phyloP scores from a whole-genome alignment of 1,140 invertebrate species.

The Acromyrmex heyeri region DNA sequence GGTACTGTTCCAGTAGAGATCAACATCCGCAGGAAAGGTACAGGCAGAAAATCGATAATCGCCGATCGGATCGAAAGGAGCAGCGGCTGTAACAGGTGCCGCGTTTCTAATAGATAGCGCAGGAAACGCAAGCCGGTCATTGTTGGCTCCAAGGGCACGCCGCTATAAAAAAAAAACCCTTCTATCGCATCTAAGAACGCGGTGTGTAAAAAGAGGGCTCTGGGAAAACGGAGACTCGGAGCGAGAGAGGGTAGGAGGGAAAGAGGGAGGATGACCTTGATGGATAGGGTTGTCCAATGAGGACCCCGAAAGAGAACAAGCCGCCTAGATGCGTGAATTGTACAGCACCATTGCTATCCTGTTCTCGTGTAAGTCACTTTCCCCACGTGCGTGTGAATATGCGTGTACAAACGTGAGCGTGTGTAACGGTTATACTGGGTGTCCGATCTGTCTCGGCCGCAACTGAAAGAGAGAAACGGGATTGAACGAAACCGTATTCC shows the following conservation, averaged over 20 bases:
- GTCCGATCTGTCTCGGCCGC: slow-evolving; percentile 1
- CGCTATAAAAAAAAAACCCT: slow-evolving; percentile 77
- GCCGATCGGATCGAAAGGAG: slow-evolving; percentile 69
- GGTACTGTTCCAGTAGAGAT: background rate
- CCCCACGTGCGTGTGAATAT: background rate
- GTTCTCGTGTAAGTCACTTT: slow-evolving; percentile 41
- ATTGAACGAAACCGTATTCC: background rate
- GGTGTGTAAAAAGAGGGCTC: slow-evolving; percentile 36
- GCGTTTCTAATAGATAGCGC: slow-evolving; percentile 36
- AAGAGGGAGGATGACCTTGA: too few species aligned
- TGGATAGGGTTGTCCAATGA: slow-evolving; percentile 39
- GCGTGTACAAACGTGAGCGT: background rate
- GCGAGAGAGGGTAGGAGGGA: background rate
- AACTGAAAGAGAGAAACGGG: background rate
- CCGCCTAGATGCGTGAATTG: slow-evolving; percentile 50
- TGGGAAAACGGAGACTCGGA: slow-evolving; percentile 34
- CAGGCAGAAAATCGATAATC: slow-evolving; percentile 56
- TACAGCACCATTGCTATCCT: background rate
- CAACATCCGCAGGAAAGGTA: background rate
- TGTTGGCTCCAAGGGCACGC: slow-evolving; percentile 71
- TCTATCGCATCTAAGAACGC: slow-evolving; percentile 65
- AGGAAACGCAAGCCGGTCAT: slow-evolving; percentile 74
- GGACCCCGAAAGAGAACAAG: slow-evolving; percentile 10
- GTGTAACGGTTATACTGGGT: slow-evolving; percentile 11
- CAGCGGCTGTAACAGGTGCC: slow-evolving; percentile 78